These are phyloP conservation scores for Salvelinus namaycush DNA, from an alignment of 2,113 vertebrate species.

Conservation along the genomic window DNA sequence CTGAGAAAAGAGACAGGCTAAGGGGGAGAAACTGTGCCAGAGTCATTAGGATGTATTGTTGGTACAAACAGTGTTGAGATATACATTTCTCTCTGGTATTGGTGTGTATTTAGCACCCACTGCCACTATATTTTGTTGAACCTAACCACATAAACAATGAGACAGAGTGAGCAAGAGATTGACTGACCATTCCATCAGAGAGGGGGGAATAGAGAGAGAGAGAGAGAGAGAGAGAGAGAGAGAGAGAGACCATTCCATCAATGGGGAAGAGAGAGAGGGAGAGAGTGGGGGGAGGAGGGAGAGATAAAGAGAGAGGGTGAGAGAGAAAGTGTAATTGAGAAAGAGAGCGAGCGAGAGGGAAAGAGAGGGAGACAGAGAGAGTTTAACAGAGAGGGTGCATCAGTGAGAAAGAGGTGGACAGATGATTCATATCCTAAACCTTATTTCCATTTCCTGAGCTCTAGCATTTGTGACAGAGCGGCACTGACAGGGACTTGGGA, in stretches of 20 bases:
- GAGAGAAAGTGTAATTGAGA: neutral
- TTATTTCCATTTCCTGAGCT: too few relatives aligned
- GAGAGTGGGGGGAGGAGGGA: too few relatives aligned
- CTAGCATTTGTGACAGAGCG: too few relatives aligned
- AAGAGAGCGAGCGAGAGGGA: neutral
- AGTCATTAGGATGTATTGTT: constrained; percentile 70
- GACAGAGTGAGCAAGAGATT: constrained; percentile 9
- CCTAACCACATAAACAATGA: constrained; percentile 56
- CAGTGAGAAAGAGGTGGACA: constrained; percentile 10
- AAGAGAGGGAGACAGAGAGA: too few relatives aligned
- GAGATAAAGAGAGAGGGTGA: neutral
- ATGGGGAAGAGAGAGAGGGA: neutral
- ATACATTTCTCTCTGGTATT: constrained; percentile 69
- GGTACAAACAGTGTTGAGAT: constrained; percentile 72
- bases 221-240: neutral
- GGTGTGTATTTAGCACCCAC: constrained; percentile 68
- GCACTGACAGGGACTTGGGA: too few relatives aligned
- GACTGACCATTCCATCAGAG: constrained; percentile 2
- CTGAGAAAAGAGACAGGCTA: constrained; percentile 46
- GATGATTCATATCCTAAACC: neutral
- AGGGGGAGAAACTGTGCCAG: constrained; percentile 57
- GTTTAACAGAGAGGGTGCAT: neutral
- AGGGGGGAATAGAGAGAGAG: neutral
- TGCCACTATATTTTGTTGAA: constrained; percentile 70
- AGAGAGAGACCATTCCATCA: neutral